Evolutionary conservation across 2,113 vertebrate species (phyloP).

Genomic region (Kobus ellipsiprymnus): DNA sequence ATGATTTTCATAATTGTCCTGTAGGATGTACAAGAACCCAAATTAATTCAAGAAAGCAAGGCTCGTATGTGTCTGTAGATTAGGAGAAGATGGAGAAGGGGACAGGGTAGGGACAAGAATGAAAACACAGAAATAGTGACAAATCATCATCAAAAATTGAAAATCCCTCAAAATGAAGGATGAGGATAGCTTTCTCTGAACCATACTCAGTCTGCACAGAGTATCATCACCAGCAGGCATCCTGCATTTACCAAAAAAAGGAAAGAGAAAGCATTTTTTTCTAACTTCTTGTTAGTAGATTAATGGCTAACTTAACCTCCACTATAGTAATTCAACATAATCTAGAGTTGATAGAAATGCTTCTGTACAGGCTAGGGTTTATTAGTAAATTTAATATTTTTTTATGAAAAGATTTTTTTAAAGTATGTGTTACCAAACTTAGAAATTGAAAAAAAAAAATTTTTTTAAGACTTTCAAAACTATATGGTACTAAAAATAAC

Average conservation of each 20-base stretch:
- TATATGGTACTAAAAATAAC: slow-evolving; percentile 57
- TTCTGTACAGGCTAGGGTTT: background rate
- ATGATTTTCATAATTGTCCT: background rate
- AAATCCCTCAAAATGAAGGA: background rate
- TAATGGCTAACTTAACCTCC: background rate
- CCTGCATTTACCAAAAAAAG: background rate
- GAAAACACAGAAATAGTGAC: background rate
- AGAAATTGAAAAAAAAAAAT: background rate
- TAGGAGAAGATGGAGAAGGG: background rate
- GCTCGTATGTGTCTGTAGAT: background rate
- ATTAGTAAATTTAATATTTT: background rate
- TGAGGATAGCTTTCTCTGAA: slow-evolving; percentile 2
- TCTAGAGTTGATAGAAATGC: background rate
- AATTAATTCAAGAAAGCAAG: background rate
- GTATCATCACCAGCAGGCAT: background rate
- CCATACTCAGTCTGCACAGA: background rate
- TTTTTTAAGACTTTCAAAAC: slow-evolving; percentile 24
- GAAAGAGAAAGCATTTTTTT: background rate
- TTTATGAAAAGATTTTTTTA: background rate
- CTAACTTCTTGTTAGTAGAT: background rate
- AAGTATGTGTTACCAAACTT: background rate
- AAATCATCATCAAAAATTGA: background rate
- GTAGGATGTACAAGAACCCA: background rate
- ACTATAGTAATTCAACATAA: background rate
- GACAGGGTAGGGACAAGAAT: background rate